These are phyloP conservation scores for Styela plicata DNA, from an alignment of 23 tunicate genomes.

Conservation along the genomic window DNA sequence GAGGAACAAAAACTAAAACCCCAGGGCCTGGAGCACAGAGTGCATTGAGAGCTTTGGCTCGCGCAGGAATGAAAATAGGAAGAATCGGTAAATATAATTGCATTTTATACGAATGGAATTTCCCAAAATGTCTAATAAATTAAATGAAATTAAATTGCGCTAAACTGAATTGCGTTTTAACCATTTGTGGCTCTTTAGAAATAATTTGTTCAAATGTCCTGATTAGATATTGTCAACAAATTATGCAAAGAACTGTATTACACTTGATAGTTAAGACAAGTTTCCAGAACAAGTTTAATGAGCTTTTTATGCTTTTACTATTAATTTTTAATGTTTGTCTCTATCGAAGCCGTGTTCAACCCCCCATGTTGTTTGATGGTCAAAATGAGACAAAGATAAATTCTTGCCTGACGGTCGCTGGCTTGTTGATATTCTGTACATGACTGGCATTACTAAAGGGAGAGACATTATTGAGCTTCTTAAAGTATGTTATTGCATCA, in stretches of 20 bases:
- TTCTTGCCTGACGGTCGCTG: constrained; percentile 67
- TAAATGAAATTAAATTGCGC: no score
- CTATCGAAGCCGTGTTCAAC: constrained; percentile 57
- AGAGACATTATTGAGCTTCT: constrained; percentile 28
- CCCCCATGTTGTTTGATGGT: constrained; percentile 18
- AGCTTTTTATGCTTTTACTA: not conserved
- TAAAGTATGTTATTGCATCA: no score
- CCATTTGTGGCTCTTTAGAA: no score
- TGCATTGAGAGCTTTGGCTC: constrained; percentile 95
- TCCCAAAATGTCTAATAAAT: no score
- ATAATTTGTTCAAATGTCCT: no score
- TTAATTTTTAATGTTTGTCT: constrained; percentile 25
- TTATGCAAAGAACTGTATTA: no score
- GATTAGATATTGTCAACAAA: no score
- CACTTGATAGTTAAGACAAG: no score
- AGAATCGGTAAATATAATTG: constrained; percentile 96
- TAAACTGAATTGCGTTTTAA: no score
- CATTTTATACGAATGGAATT: no score
- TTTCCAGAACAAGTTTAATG: no score
- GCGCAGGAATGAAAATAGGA: constrained; percentile 99
- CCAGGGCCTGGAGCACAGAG: constrained; percentile 99
- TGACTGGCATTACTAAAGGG: constrained; percentile 46
- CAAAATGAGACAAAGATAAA: constrained; percentile 51
- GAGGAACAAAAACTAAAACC: constrained; percentile 97
- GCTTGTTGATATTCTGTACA: constrained; percentile 6